phyloP scores from a whole-genome alignment of 2,113 vertebrate species.

The Aviceda subcristata region DNA sequence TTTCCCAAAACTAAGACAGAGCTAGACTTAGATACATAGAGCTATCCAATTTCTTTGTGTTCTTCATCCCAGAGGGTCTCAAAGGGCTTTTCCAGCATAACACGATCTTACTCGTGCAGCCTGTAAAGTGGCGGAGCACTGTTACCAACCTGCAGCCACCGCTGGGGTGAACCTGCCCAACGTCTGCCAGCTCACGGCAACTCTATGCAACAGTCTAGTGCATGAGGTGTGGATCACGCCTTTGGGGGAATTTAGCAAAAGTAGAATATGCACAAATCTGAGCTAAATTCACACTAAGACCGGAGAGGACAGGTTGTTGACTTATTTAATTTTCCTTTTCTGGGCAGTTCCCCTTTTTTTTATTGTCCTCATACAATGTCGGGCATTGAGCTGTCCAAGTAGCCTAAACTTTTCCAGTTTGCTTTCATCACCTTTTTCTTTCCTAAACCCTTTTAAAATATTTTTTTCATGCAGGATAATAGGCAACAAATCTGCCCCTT shows the following conservation, averaged over 20 bases:
- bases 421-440: not conserved
- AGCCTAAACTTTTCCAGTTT: not conserved
- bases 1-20: not conserved
- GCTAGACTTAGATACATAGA: not conserved
- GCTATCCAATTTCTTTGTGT: not conserved
- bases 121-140: constrained; percentile 7
- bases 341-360: not conserved
- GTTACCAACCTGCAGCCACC: not conserved
- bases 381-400: not conserved
- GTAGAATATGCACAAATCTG: not conserved
- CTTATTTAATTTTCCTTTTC: not conserved
- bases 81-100: constrained; percentile 4
- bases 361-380: not conserved
- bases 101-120: not conserved
- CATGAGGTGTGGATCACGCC: not conserved
- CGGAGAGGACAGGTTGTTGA: not conserved
- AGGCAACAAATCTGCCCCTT: not conserved
- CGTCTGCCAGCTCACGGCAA: not conserved
- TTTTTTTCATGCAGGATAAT: not conserved
- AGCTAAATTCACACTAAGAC: not conserved
- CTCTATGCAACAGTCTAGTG: not conserved
- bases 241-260: not conserved
- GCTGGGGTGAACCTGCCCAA: not conserved
- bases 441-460: not conserved
- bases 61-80: not conserved